A percentile compares a stretch with the other conserved stretches of the same genome.
Evolutionary conservation across 2,797 vertebrate species (phyloP).

Genomic region (Loriculus beryllinus): DNA sequence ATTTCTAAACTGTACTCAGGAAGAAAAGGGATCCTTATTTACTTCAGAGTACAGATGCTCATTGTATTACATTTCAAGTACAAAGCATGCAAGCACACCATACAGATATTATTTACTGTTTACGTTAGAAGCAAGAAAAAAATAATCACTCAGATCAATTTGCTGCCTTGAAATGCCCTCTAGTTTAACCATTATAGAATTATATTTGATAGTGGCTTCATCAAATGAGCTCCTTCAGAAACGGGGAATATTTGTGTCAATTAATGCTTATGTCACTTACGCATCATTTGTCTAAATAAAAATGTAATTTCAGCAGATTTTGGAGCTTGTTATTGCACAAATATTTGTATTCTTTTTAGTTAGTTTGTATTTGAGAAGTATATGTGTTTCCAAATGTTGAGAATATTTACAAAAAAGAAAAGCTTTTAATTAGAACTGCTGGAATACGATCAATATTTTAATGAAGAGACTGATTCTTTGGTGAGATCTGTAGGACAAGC

Average conservation of each 20-base stretch:
- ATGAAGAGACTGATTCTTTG: background rate
- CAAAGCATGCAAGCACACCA: background rate
- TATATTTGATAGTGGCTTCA: constrained; percentile 10
- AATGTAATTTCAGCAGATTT: background rate
- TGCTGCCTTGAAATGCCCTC: constrained; percentile 30
- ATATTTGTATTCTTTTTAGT: background rate
- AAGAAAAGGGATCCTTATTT: background rate
- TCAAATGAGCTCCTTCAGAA: background rate
- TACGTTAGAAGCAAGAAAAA: constrained; percentile 13
- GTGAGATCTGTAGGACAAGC: background rate
- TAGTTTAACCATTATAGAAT: constrained; percentile 5
- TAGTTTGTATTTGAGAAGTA: background rate
- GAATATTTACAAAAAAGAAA: background rate
- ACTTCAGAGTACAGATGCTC: background rate
- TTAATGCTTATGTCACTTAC: background rate
- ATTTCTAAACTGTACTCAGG: background rate
- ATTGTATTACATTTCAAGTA: constrained; percentile 2
- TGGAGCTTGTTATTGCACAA: background rate
- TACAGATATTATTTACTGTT: constrained; percentile 37
- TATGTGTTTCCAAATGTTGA: background rate
- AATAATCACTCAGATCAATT: constrained; percentile 40
- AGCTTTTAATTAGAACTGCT: background rate
- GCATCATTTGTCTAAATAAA: background rate
- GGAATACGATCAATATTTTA: background rate
- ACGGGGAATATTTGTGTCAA: background rate